Percentiles rank a stretch among this genome's conserved stretches.
These are phyloP conservation scores for Octomys mimax DNA, from an alignment of 2,797 vertebrate genomes.

Conservation along the genomic window DNA sequence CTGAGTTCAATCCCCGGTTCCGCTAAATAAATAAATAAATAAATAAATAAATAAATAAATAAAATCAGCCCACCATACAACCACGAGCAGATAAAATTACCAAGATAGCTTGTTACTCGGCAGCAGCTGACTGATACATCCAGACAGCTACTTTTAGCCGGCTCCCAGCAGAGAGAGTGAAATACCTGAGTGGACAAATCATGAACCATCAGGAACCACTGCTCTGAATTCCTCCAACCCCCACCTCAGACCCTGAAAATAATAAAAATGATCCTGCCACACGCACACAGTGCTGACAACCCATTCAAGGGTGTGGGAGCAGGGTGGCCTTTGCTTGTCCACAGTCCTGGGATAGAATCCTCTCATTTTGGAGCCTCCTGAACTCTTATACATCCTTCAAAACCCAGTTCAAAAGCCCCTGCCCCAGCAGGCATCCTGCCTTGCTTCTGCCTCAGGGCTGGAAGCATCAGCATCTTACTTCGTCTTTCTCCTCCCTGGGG, in stretches of 20 bases:
- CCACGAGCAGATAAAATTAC: not conserved
- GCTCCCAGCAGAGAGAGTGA: not conserved
- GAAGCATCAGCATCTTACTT: not conserved
- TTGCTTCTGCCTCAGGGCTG: not conserved
- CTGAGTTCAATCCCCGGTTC: too few species aligned
- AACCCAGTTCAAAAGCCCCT: conserved; percentile 8
- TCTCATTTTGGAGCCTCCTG: not conserved
- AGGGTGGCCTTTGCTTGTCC: not conserved
- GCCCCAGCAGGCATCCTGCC: not conserved
- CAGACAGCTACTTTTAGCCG: not conserved
- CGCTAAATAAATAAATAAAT: too few species aligned
- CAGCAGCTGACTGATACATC: not conserved
- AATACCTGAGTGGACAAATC: not conserved
- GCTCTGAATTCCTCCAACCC: not conserved
- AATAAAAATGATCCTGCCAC: not conserved
- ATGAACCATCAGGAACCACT: not conserved
- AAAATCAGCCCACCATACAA: not conserved
- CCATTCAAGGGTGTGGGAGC: not conserved
- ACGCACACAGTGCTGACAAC: not conserved
- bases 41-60: too few species aligned
- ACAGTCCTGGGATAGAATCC: not conserved
- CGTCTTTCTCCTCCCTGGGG: not conserved
- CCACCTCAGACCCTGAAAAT: not conserved
- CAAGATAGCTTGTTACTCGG: not conserved
- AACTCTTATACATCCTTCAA: conserved; percentile 39